These are phyloP conservation scores for Drosophila kanapiae DNA, from an alignment of 1,140 invertebrate genomes.

Conservation along the genomic window DNA sequence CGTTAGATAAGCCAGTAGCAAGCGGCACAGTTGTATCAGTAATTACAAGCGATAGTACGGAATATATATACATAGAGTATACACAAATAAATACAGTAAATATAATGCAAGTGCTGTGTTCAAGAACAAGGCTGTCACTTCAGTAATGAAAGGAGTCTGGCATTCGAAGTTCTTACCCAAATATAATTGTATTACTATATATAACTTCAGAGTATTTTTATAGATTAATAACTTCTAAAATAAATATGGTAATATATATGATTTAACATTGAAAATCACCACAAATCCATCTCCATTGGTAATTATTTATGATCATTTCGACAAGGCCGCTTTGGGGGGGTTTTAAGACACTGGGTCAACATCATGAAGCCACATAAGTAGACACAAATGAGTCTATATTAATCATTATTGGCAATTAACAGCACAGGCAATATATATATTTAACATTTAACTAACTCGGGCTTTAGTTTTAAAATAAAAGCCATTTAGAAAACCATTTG, in stretches of 20 bases:
- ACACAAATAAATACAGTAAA: neutral
- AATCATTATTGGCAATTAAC: slow-evolving; percentile 5
- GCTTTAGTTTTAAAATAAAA: no score
- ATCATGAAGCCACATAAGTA: slow-evolving; percentile 4
- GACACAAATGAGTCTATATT: slow-evolving; percentile 6
- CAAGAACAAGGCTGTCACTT: slow-evolving; percentile 17
- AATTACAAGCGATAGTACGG: slow-evolving; percentile 6
- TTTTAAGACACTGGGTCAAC: slow-evolving; percentile 10
- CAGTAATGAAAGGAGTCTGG: neutral
- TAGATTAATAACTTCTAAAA: neutral
- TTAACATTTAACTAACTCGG: no score
- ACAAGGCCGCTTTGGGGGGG: slow-evolving; percentile 11
- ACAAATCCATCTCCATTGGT: neutral
- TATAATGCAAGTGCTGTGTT: slow-evolving; percentile 1
- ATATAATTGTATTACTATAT: neutral
- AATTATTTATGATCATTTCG: slow-evolving; percentile 1
- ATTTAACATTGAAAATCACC: neutral
- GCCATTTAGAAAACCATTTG: no score
- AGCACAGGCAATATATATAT: neutral
- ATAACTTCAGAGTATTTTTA: no score
- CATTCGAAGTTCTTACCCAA: slow-evolving; percentile 2
- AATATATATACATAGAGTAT: slow-evolving; percentile 4
- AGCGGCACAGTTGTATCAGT: slow-evolving; percentile 31
- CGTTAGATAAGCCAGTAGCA: slow-evolving; percentile 41
- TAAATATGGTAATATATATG: neutral